Evolutionary conservation across 2,113 vertebrate genomes (phyloP), one percentile per base, ranked within the genome.

Genomic region (Brachyhypopomus occidentalis): DNA sequence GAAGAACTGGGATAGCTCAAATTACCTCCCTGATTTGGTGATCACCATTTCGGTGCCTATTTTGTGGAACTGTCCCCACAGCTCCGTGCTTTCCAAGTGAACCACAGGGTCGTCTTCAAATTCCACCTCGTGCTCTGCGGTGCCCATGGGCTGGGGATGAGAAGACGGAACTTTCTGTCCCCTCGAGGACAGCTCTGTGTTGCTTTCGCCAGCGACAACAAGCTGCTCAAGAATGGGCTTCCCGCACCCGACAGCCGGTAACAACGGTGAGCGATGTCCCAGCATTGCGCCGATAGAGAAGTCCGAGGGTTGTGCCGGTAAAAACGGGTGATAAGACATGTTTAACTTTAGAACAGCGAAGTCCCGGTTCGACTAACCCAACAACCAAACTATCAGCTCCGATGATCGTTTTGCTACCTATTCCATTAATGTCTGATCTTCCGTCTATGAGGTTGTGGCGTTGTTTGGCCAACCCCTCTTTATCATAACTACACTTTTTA

Each of bases 1-100:
- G 9, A 3, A 52, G 12, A 52, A 52, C 2, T 52, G 9, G 9
- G 45, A 52, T 12, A 14, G 0, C 12, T 52, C 9, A 41, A 41
- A 11, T 52, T 95, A 98, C 97, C 97, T 98, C 89, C 97, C 97
- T 0, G 97, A 98, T 92, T 99, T 99, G 59, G 97, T 99, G 76
- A 99, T 99, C 85, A 99, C 96, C 97, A 99, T 99, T 91, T 99
- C 97, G 0, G 97, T 99, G 79, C 95, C 96, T 83, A 92, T 89
- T 88, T 93, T 95, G 92, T 99, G 96, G 90, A 99, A 99, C 89
- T 96, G 94, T 75, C 93, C 95, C 97, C 97, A 99, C 83, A 98
- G 96, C 25, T 98, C 95, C 83, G 93, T 94, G 81, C 94, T 94
- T 91, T 99, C 97, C 87, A 99, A 87, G 83, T 94, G 95, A 85